Evolutionary conservation across 2,797 vertebrate species (phyloP).

Genomic region (Diplodus sargus): DNA sequence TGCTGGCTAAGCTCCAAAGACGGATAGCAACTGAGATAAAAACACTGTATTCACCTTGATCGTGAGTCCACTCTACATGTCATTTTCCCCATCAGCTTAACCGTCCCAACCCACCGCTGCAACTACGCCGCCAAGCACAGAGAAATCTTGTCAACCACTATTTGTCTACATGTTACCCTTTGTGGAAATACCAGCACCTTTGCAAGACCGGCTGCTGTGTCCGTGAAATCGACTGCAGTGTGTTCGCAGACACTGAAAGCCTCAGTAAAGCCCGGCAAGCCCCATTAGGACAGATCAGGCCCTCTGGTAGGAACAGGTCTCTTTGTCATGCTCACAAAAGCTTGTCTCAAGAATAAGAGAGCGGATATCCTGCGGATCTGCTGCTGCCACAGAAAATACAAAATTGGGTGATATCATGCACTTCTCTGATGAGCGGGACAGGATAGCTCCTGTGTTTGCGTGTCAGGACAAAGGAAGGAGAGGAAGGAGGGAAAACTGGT

Average conservation of each 20-base stretch:
- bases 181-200: not conserved
- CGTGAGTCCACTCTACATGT: not conserved
- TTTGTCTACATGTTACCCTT: not conserved
- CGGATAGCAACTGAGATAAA: not conserved
- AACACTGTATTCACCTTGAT: not conserved
- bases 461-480: constrained; percentile 20
- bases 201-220: constrained; percentile 10
- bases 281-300: constrained; percentile 50
- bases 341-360: constrained; percentile 36
- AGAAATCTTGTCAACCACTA: not conserved
- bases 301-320: constrained; percentile 39
- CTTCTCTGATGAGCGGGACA: constrained; percentile 8
- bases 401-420: constrained; percentile 40
- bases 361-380: constrained; percentile 28
- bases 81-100: not conserved
- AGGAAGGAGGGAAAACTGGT: not conserved
- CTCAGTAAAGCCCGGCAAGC: constrained; percentile 51
- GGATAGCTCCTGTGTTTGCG: constrained; percentile 18
- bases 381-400: constrained; percentile 27
- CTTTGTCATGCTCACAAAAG: constrained; percentile 63
- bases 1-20: not conserved
- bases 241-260: constrained; percentile 42
- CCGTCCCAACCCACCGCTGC: not conserved
- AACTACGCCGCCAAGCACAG: not conserved
- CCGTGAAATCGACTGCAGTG: constrained; percentile 21